These are phyloP conservation scores for Cheilosia urbana DNA, from an alignment of 2,888 invertebrate genomes.

Conservation along the genomic window DNA sequence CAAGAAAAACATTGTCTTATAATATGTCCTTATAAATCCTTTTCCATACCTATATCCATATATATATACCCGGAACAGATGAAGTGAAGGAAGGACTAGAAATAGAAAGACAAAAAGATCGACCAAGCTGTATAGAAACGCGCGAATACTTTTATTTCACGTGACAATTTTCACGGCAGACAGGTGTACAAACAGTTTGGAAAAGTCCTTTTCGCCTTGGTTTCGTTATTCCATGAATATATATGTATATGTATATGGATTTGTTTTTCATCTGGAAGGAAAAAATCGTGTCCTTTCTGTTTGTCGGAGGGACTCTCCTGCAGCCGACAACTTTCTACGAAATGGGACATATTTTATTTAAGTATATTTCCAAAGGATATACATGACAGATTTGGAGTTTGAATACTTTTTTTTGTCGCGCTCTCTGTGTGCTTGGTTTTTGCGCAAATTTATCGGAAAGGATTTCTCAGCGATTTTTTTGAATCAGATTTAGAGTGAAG, in stretches of 20 bases:
- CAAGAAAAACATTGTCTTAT: slow-evolving; percentile 74
- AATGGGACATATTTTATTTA: slow-evolving; percentile 45
- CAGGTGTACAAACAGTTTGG: slow-evolving; percentile 71
- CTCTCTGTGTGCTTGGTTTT: neutral
- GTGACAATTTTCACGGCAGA: slow-evolving; percentile 71
- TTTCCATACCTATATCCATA: neutral
- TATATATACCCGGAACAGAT: neutral
- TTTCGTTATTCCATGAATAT: slow-evolving; percentile 41
- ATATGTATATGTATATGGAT: no score
- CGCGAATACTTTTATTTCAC: slow-evolving; percentile 59
- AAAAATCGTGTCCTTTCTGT: slow-evolving; percentile 46
- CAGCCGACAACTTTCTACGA: slow-evolving; percentile 21
- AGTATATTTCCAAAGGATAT: slow-evolving; percentile 34
- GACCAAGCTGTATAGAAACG: slow-evolving; percentile 17
- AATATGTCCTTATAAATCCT: slow-evolving; percentile 73
- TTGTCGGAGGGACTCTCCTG: slow-evolving; percentile 33
- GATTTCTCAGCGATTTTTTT: slow-evolving; percentile 42
- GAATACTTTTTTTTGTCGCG: neutral
- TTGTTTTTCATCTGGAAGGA: slow-evolving; percentile 8
- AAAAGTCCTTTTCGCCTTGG: slow-evolving; percentile 65
- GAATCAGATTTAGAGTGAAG: slow-evolving; percentile 35
- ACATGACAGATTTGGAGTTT: slow-evolving; percentile 27
- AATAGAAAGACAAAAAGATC: neutral
- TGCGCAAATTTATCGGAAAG: slow-evolving; percentile 45
- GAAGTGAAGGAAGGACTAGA: slow-evolving; percentile 4